Evolutionary conservation across 2,888 invertebrate species (phyloP).

Genomic region (Noctua janthina): DNA sequence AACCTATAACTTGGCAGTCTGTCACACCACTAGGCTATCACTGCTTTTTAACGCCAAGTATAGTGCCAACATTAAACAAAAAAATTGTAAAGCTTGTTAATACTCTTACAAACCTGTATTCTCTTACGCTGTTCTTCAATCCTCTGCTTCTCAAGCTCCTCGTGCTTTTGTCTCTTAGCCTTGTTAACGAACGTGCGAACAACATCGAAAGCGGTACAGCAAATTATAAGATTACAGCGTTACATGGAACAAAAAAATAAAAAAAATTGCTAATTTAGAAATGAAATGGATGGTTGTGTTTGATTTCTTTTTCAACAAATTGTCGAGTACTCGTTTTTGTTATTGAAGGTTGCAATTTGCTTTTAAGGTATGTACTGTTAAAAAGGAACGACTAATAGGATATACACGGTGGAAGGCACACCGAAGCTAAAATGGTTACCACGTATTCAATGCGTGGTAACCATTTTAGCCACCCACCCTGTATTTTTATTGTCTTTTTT

Average conservation of each 20-base stretch:
- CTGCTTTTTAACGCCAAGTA: not conserved
- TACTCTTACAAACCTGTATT: slow-evolving; percentile 93
- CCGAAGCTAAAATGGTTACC: no score
- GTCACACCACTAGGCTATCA: no score
- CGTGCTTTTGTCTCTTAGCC: slow-evolving; percentile 96
- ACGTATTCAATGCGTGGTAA: no score
- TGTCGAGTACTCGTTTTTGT: not conserved
- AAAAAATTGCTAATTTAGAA: slow-evolving; percentile 62
- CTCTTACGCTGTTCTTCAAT: slow-evolving; percentile 96
- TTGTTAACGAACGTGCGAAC: slow-evolving; percentile 88
- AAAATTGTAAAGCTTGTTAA: not conserved
- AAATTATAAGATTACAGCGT: slow-evolving; percentile 85
- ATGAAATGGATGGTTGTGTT: slow-evolving; percentile 29
- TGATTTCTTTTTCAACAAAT: slow-evolving; percentile 24
- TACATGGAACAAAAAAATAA: slow-evolving; percentile 87
- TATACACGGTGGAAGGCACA: no score
- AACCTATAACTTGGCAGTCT: no score
- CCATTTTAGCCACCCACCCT: no score
- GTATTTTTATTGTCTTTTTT: not conserved
- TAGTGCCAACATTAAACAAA: not conserved
- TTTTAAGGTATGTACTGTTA: no score
- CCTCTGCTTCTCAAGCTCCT: slow-evolving; percentile 95
- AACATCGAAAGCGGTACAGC: slow-evolving; percentile 90
- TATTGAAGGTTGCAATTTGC: not conserved
- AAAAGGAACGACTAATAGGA: not conserved